phyloP scores from a whole-genome alignment of 2,113 vertebrate genomes.

The Rafetus swinhoei region DNA sequence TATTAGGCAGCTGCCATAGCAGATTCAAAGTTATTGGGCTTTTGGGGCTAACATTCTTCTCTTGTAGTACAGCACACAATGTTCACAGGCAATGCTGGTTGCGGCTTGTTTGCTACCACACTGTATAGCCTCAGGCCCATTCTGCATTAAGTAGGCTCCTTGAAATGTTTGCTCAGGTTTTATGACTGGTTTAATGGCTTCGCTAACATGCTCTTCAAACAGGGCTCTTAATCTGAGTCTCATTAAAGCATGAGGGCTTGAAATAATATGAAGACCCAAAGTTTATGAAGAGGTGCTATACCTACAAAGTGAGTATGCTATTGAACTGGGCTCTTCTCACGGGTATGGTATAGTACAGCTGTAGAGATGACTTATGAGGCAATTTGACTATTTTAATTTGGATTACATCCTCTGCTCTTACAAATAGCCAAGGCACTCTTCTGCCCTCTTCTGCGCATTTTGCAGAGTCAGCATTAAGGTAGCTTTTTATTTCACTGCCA shows the following conservation, averaged over 20 bases:
- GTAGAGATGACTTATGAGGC: slow-evolving; percentile 47
- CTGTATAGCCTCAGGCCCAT: too few species aligned
- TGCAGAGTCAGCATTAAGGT: slow-evolving; percentile 36
- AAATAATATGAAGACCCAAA: slow-evolving; percentile 8
- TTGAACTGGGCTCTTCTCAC: slow-evolving; percentile 32
- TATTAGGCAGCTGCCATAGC: too few species aligned
- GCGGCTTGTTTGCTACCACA: too few species aligned
- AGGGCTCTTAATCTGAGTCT: not conserved
- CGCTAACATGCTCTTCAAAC: not conserved
- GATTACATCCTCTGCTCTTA: slow-evolving; percentile 17
- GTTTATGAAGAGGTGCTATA: not conserved
- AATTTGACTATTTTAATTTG: slow-evolving; percentile 50
- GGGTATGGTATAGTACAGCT: not conserved
- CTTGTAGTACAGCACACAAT: too few species aligned
- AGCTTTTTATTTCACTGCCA: slow-evolving; percentile 26
- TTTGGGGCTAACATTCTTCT: too few species aligned
- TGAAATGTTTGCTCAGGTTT: not conserved
- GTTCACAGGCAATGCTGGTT: too few species aligned
- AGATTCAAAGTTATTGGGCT: too few species aligned
- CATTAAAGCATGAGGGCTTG: not conserved
- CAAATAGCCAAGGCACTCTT: slow-evolving; percentile 34
- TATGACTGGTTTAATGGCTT: not conserved
- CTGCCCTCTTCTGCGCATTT: not conserved
- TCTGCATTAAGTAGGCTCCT: not conserved
- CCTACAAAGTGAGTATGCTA: slow-evolving; percentile 15